These are phyloP conservation scores for Charina bottae DNA, from an alignment of 2,113 vertebrate genomes.

Conservation along the genomic window DNA sequence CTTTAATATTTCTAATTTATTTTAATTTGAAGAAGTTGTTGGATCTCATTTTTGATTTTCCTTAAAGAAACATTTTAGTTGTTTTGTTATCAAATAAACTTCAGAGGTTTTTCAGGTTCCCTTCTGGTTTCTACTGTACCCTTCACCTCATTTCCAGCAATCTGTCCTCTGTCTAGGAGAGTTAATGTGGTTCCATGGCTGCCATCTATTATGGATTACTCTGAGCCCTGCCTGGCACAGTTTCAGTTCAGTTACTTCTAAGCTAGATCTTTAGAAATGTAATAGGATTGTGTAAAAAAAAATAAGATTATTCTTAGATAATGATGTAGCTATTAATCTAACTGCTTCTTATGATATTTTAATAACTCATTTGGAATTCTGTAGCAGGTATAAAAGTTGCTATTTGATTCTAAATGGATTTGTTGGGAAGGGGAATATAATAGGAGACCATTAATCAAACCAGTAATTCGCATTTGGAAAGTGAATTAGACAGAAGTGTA, in stretches of 20 bases:
- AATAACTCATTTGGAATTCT: not conserved
- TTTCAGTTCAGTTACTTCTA: not conserved
- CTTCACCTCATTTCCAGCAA: not conserved
- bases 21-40: not conserved
- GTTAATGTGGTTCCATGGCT: not conserved
- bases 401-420: not conserved
- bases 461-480: not conserved
- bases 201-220: conserved; percentile 12
- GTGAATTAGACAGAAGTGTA: not conserved
- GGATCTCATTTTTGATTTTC: not conserved
- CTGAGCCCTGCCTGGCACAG: not conserved
- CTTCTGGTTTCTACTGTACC: not conserved
- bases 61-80: not conserved
- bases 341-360: not conserved
- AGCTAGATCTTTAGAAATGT: not conserved
- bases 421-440: not conserved
- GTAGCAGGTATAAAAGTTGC: not conserved
- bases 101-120: not conserved
- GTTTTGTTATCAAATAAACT: too few species aligned
- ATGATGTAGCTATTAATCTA: not conserved
- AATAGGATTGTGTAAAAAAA: conserved; percentile 9
- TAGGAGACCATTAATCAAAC: not conserved
- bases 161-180: not conserved
- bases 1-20: not conserved
- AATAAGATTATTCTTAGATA: conserved; percentile 4